Evolutionary conservation across 2,888 invertebrate genomes (phyloP), one percentile per base, ranked within the genome.

Genomic region (Caenorhabditis japonica): DNA sequence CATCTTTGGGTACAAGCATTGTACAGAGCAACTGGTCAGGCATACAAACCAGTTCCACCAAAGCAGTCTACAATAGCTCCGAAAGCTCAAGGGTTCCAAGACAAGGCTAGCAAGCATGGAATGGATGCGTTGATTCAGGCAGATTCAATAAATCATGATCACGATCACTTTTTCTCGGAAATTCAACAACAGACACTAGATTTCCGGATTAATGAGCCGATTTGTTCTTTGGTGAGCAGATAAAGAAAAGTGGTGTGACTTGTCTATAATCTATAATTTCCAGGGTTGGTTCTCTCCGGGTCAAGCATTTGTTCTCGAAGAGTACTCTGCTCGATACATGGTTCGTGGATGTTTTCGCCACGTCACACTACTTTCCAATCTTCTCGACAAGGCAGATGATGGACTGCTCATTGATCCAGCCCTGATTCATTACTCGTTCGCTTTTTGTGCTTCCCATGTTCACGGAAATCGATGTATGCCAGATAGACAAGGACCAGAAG

Each of bases 251-350:
- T 27, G 27, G 12, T 15, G 23, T 38, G n/a, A n/a, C n/a, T n/a
- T n/a, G n/a, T n/a, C n/a, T 34, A 25, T 12, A 36, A 19, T 21
- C 2, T 43, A 25, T 8, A 12, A 12, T 34, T 64, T 77, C 8
- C 43, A 95, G 95, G 99, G 99, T 82, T 99, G 99, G 99, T 97
- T 99, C 90, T 97, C 97, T 85, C 97, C 99, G 0, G 97, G 97
- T 0, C 99, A 99, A 91, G 93, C 97, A 58, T 99, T 97, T 90
- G 96, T 97, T 12, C 90, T 99, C 83, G 99, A 99, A 88, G 96
- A 96, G 89, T 96, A 99, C 90, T 97, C 96, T 89, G 97, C 97
- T 7, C 91, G 93, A 82, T 99, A 99, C 88, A 97, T 97, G 47
- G 97, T 97, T 0, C 91, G 99, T 53, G 87, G 87, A 13, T 99